Evolutionary conservation across 2,113 vertebrate genomes (phyloP).

Genomic region (Acrocephalus kingi): DNA sequence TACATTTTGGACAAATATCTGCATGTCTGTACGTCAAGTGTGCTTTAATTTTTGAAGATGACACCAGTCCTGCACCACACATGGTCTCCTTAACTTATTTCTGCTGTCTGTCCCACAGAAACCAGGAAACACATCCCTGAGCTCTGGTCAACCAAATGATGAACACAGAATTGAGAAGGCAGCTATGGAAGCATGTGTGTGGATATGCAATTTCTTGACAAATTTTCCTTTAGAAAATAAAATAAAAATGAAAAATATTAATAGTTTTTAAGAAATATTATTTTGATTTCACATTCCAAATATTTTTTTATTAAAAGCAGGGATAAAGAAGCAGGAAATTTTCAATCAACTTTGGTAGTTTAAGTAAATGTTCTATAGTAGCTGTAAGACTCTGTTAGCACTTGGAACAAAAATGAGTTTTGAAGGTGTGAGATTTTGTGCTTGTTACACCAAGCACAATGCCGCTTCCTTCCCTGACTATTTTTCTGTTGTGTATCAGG

Average conservation of each 20-base stretch:
- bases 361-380: neutral
- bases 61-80: neutral
- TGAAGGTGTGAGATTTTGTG: neutral
- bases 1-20: neutral
- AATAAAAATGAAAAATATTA: neutral
- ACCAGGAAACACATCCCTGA: neutral
- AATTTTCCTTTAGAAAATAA: neutral
- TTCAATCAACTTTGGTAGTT: neutral
- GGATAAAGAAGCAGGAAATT: neutral
- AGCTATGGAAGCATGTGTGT: accelerated
- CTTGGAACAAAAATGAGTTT: neutral
- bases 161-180: neutral
- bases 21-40: neutral
- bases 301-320: neutral
- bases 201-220: neutral
- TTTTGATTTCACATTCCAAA: neutral
- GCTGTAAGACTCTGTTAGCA: neutral
- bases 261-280: neutral
- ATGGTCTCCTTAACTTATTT: neutral
- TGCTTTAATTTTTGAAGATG: neutral
- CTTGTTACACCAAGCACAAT: neutral
- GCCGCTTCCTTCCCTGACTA: neutral
- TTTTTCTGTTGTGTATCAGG: neutral
- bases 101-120: neutral
- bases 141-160: neutral